These are phyloP conservation scores for Rallus crepitans DNA, from an alignment of 2,797 vertebrate genomes.

Conservation along the genomic window DNA sequence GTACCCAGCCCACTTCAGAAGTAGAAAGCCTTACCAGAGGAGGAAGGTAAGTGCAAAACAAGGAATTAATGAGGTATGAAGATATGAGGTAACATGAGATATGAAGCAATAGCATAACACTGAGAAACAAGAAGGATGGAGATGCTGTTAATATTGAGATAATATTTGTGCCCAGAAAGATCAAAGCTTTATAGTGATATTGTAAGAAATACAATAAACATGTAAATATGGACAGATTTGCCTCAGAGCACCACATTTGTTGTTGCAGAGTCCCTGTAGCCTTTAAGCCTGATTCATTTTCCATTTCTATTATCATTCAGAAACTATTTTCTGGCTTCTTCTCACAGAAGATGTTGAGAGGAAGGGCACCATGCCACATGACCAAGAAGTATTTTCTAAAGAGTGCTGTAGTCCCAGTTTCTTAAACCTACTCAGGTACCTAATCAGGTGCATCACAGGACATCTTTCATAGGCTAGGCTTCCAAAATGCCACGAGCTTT, in stretches of 20 bases:
- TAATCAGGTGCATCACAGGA: background rate
- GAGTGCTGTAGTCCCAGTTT: background rate
- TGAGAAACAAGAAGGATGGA: background rate
- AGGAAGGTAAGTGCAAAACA: background rate
- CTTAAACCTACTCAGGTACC: background rate
- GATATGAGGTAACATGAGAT: background rate
- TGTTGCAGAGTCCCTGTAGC: background rate
- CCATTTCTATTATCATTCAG: background rate
- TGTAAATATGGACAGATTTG: background rate
- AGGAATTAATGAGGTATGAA: background rate
- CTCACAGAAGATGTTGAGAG: background rate
- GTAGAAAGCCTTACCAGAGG: background rate
- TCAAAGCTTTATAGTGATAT: background rate
- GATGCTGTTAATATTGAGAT: background rate
- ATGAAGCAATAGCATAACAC: background rate
- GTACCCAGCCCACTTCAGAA: background rate
- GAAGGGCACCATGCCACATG: background rate
- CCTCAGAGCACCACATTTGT: background rate
- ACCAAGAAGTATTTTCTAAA: background rate
- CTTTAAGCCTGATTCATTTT: background rate
- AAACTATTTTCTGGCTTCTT: background rate
- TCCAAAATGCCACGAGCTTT: background rate
- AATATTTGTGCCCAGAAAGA: background rate
- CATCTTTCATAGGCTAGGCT: background rate
- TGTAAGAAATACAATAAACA: background rate